These are phyloP conservation scores for Elmis aenea DNA, from an alignment of 2,888 invertebrate species.

Conservation along the genomic window DNA sequence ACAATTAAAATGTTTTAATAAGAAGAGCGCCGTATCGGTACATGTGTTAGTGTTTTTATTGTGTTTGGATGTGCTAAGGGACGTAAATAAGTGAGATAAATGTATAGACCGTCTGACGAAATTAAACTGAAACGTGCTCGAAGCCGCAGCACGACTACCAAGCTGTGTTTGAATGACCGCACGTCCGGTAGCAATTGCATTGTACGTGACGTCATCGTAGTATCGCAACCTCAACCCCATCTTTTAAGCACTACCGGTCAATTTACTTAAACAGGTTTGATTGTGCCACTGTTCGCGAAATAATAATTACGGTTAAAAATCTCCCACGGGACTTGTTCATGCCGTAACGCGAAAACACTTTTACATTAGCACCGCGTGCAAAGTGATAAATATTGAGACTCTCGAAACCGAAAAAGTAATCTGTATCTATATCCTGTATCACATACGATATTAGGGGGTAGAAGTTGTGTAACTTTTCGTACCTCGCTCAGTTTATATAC, in stretches of 20 bases:
- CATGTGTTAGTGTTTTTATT: slow-evolving; percentile 38
- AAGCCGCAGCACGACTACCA: slow-evolving; percentile 40
- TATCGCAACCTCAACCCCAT: too few relatives aligned
- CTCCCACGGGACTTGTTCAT: too few relatives aligned
- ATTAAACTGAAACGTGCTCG: slow-evolving; percentile 50
- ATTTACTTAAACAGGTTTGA: too few relatives aligned
- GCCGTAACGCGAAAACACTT: too few relatives aligned
- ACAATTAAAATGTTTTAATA: slow-evolving; percentile 22
- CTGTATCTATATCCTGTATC: slow-evolving; percentile 8
- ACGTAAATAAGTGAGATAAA: slow-evolving; percentile 43
- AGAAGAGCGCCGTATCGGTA: too few relatives aligned
- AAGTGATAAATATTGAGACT: too few relatives aligned
- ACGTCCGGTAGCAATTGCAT: slow-evolving; percentile 45
- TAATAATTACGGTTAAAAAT: too few relatives aligned
- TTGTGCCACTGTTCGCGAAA: too few relatives aligned
- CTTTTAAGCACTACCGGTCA: too few relatives aligned
- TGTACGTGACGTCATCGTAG: slow-evolving; percentile 45
- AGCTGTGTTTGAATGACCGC: slow-evolving; percentile 39
- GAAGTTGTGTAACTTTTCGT: slow-evolving; percentile 15
- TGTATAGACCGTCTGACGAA: slow-evolving; percentile 37
- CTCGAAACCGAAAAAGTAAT: too few relatives aligned
- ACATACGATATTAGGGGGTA: slow-evolving; percentile 8
- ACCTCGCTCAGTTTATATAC: slow-evolving; percentile 17
- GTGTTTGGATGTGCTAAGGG: slow-evolving; percentile 30
- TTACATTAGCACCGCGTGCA: too few relatives aligned